Evolutionary conservation across 2,888 invertebrate species (phyloP).

Genomic region (Atrina japonica): DNA sequence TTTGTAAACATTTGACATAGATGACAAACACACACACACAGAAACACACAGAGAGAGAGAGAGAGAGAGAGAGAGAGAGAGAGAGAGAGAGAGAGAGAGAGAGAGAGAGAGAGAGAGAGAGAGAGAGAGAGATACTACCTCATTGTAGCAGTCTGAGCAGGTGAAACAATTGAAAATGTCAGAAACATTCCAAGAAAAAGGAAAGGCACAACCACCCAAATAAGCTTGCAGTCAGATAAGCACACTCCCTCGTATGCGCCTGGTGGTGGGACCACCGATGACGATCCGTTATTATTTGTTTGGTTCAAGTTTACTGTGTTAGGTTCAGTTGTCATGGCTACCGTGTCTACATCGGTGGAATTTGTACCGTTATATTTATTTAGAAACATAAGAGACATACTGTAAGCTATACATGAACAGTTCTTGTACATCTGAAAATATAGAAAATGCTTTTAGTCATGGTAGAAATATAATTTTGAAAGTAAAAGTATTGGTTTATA

Average conservation of each 20-base stretch:
- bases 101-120: too few species aligned
- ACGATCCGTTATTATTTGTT: background rate
- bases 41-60: too few species aligned
- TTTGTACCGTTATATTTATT: too few species aligned
- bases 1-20: too few species aligned
- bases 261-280: constrained; percentile 41
- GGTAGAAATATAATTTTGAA: background rate
- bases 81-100: background rate
- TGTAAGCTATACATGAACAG: constrained; percentile 50
- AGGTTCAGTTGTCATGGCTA: constrained; percentile 17
- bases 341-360: too few species aligned
- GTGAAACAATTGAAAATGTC: constrained; percentile 61
- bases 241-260: constrained; percentile 59
- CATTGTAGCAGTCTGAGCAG: constrained; percentile 60
- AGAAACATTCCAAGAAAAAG: constrained; percentile 60
- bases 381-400: constrained; percentile 18
- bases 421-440: constrained; percentile 55
- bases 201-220: constrained; percentile 58
- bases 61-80: too few species aligned
- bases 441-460: background rate
- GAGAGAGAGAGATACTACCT: constrained; percentile 41
- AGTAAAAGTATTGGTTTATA: too few species aligned
- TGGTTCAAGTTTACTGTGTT: constrained; percentile 2
- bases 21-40: too few species aligned
- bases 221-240: constrained; percentile 54